Evolutionary conservation across 2,888 invertebrate genomes (phyloP), one percentile per base, ranked within the genome.

Genomic region (Eustalomyia histrio): DNA sequence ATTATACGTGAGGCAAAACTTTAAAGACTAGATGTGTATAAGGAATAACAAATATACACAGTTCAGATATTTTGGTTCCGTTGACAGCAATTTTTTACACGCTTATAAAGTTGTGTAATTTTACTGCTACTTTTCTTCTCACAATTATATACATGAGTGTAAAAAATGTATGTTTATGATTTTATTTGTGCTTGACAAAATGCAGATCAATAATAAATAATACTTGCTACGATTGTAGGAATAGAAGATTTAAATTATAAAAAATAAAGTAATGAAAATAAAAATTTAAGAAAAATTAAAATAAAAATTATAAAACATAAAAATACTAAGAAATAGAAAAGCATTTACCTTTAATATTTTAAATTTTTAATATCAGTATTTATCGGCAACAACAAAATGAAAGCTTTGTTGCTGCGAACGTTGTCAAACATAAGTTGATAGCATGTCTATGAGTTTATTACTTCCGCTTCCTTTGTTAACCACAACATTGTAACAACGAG

Each of bases 401-500:
- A 33, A 29, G 29, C 16, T 57, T 57, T n/a, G 17, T 24, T 57
- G 24, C n/a, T 47, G 7, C 6, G 7, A 29, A 53, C 63, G 39
- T 39, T 72, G 33, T 63, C 29, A 17, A 72, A 55, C 53, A 63
- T 55, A 63, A 24, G 55, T 43, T 39, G 24, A 24, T 39, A 67
- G n/a, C 39, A 52, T 52, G 39, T 68, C 17, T 57, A 43, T 74
- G 64, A 57, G 47, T 58, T 74, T 74, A 52, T 52, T 52, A 67
- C 65, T 67, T 74, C 74, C 65, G 65, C 50, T 74, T 65, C 39
- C 60, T 65, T 43, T 39, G 58, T 52, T 39, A 67, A 65, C 74
- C 57, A 52, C 58, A 53, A 67, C 5, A 5, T 47, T 67, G 24
- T 65, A 16, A 12, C 2, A 39, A 33, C 1, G 18, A 5, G 24